Evolutionary conservation across 2,113 vertebrate species (phyloP), one percentile per base, ranked within the genome.

Genomic region (Irena cyanogastra): DNA sequence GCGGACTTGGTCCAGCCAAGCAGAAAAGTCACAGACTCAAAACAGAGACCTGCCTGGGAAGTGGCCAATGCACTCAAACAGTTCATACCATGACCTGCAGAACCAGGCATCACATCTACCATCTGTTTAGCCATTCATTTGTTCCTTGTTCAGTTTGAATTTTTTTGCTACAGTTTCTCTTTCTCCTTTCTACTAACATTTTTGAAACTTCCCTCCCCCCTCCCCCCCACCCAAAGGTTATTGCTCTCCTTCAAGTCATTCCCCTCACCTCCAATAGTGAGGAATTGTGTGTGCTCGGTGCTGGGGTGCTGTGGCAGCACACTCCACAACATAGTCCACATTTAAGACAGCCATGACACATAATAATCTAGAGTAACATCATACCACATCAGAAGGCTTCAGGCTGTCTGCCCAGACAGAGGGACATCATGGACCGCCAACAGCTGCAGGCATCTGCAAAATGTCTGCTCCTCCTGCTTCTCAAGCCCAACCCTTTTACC

Each of bases 241-340:
- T 86, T 69, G 21, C 30, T 27, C 0, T 16, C 19, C 10, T 90
- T 41, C 60, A 50, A 30, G 47, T n/a, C 31, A 31, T 41, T 57
- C 7, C 19, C 11, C 13, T 72, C 30, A 37, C 24, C 20, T 52
- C 24, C 63, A n/a, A 75, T 79, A 45, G n/a, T 0, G 0, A 37
- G 35, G 33, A 86, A 33, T 6, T 72, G 12, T 0, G 0, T 53
- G 15, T 47, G 39, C 16, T 83, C 53, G 11, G 8, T 39, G 21
- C 42, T 66, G 50, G 23, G 42, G 33, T 4, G 3, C 44, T n/a
- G n/a, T n/a, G n/a, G n/a, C n/a, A n/a, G n/a, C n/a, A n/a, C n/a
- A n/a, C n/a, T n/a, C n/a, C n/a, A n/a, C n/a, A n/a, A n/a, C n/a
- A n/a, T n/a, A n/a, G n/a, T n/a, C n/a, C n/a, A n/a, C n/a, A n/a